Evolutionary conservation across 2,888 invertebrate species (phyloP).

Genomic region (Leistus spinibarbis): DNA sequence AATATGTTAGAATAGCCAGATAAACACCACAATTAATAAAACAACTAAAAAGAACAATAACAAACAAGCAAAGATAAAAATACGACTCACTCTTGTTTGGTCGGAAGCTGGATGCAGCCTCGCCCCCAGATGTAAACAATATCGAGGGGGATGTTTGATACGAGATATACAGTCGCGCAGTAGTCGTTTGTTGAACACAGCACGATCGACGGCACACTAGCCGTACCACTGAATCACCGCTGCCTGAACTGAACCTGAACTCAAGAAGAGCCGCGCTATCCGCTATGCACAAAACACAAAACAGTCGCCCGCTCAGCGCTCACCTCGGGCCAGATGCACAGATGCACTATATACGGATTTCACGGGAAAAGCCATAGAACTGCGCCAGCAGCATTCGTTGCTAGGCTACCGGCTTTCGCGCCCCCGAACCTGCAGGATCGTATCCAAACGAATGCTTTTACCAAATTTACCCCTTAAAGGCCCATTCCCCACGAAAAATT

Average conservation of each 20-base stretch:
- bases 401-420: not conserved
- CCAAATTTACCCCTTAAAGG: too few relatives aligned
- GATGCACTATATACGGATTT: not conserved
- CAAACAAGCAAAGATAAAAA: not conserved
- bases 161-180: not conserved
- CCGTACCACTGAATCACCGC: not conserved
- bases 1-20: not conserved
- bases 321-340: not conserved
- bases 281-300: not conserved
- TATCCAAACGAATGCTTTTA: too few relatives aligned
- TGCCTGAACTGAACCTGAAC: not conserved
- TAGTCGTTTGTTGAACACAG: not conserved
- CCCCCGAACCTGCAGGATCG: not conserved
- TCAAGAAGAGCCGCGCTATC: not conserved
- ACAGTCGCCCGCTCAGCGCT: not conserved
- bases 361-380: not conserved
- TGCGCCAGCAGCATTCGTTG: not conserved
- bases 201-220: not conserved
- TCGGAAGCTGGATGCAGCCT: not conserved
- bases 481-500: too few relatives aligned
- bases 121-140: conserved; percentile 6
- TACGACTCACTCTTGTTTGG: not conserved
- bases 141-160: not conserved
- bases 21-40: not conserved
- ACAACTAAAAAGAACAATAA: not conserved